Evolutionary conservation across 2,888 invertebrate species (phyloP), one percentile per base, ranked within the genome.

Genomic region (Mimachlamys varia): DNA sequence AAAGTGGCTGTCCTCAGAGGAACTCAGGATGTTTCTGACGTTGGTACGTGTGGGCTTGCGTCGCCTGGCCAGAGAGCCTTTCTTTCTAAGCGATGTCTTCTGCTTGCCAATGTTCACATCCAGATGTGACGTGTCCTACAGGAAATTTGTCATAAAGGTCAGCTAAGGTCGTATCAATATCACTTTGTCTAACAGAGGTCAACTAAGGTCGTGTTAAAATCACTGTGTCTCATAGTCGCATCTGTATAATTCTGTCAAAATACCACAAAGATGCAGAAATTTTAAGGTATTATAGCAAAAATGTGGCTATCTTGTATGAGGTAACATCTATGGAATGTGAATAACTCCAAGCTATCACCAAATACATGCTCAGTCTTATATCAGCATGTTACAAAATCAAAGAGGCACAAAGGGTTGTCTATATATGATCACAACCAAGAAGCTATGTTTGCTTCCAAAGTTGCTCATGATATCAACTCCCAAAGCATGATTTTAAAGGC

Each of bases 101-200:
- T 95, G 95, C 91, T 94, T 95, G 37, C 90, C 94, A 19, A 94
- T 93, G 88, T 94, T 94, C 3, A 95, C 93, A 92, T 95, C 94
- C 38, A 95, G 91, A 53, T 93, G 94, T 19, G 92, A 91, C n/a
- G 93, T 92, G 88, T 93, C 93, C 94, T 94, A 91, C 38, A 90
- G 90, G 49, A 87, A 76, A 88, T 89, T 19, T 37, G n/a, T 37
- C 38, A 90, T 33, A 76, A 10, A 33, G 76, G 76, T 76, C 13
- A 76, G 33, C 12, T 33, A 33, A 76, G 27, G 76, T 76, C 76
- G 27, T 12, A 33, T 33, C 12, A 76, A 27, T 76, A 33, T 17
- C 53, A 53, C 1, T 13, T 7, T 53, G 53, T 33, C 76, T 33
- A 76, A 76, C 22, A 76, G 76, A 76, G 76, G 76, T 76, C 33